Base-by-base conservation (phyloP, 2,113 vertebrate species). In the Turnix velox region DNA sequence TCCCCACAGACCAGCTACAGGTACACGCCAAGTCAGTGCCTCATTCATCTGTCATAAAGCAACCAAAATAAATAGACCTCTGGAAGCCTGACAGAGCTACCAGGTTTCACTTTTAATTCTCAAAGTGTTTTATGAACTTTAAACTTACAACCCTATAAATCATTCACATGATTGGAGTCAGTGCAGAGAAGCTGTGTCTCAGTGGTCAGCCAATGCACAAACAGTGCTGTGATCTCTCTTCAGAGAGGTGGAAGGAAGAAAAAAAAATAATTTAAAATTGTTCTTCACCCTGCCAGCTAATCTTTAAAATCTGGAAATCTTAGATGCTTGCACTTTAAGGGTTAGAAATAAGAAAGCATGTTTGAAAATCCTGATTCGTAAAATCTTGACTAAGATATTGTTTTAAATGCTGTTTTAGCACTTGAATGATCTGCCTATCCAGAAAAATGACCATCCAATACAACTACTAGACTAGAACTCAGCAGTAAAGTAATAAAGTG, bases 331-430 rank as follows among this genome's bases (percentile, higher is more conserved):
- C 39, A 62, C 73, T 85, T 94, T 91, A 87, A 43, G 27, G 85
- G 27, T 49, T 6, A 87, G 58, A 91, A 88, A 82, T 89, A 79
- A 68, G 73, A 87, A 82, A n/a, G 69, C 82, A 91, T 68, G 43
- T 63, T 55, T 83, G 46, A 92, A 93, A 96, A 91, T 80, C 71
- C 62, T 83, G 76, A 84, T 71, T 78, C 88, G 84, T 45, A 87
- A 92, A 73, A 85, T 65, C 69, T 89, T 87, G 40, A 61, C 74
- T 30, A 48, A 16, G 33, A 57, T 45, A n/a, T 45, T 62, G 27
- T 31, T 63, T 45, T 9, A 80, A 88, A 61, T 25, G 30, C 39
- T 68, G n/a, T 27, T 87, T 62, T 66, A 87, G n/a, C 39, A 69
- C 37, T 43, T 48, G 43, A 84, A 75, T 71, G 15, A 90, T 74